Evolutionary conservation across 2,888 invertebrate species (phyloP).

Genomic region (Rhogogaster chlorosoma): DNA sequence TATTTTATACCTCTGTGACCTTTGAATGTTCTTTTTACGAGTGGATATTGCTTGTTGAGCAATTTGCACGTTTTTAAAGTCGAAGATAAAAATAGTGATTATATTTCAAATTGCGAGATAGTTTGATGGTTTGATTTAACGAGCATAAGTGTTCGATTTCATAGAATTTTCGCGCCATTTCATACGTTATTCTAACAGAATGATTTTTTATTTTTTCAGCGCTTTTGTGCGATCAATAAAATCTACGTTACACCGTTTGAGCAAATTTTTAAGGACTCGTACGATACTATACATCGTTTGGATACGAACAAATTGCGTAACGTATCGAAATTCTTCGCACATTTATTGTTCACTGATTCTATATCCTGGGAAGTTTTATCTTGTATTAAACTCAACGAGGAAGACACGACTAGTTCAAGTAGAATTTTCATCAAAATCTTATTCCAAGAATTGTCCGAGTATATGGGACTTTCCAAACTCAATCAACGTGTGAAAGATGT

Average conservation of each 20-base stretch:
- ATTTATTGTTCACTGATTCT: conserved; percentile 97
- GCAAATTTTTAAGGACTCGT: conserved; percentile 96
- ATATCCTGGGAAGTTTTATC: conserved; percentile 97
- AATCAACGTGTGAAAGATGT: conserved; percentile 94
- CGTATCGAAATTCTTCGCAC: conserved; percentile 98
- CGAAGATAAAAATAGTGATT: not conserved
- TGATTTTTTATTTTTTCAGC: conserved; percentile 70
- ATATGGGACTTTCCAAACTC: conserved; percentile 95
- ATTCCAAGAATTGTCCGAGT: conserved; percentile 97
- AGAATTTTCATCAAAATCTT: conserved; percentile 98
- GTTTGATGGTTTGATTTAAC: not conserved
- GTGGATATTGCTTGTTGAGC: not conserved
- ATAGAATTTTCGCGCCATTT: not conserved
- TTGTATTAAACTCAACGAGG: conserved; percentile 95
- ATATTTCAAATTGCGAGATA: not conserved
- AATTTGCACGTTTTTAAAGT: not conserved
- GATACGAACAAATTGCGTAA: conserved; percentile 97
- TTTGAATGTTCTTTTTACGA: not conserved
- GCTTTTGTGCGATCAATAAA: conserved; percentile 96
- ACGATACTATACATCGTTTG: conserved; percentile 95
- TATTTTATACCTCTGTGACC: not conserved
- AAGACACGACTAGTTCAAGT: conserved; percentile 98
- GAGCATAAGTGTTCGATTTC: not conserved
- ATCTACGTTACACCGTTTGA: conserved; percentile 96
- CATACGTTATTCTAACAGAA: not conserved